phyloP scores from a whole-genome alignment of 2,888 invertebrate species.

The Piscicola geometra region DNA sequence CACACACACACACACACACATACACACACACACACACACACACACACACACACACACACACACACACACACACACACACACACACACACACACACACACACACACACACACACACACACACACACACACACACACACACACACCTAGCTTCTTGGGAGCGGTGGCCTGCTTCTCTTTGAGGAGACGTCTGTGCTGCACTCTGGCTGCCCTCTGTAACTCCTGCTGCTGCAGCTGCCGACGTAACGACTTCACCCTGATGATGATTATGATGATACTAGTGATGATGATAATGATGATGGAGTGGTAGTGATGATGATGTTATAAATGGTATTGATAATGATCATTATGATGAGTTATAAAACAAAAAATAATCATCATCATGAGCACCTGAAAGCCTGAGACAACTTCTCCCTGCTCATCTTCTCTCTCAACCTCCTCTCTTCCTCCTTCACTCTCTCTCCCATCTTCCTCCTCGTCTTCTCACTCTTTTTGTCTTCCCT shows the following conservation, averaged over 20 bases:
- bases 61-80: too few species aligned
- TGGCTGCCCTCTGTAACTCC: conserved; percentile 11
- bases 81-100: too few species aligned
- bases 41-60: too few species aligned
- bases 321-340: background rate
- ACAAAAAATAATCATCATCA: too few species aligned
- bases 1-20: too few species aligned
- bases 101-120: too few species aligned
- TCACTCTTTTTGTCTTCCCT: conserved; percentile 10
- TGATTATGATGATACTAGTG: background rate
- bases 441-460: too few species aligned
- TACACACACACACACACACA: too few species aligned
- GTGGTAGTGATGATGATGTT: conserved; percentile 15
- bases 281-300: conserved; percentile 14
- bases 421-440: too few species aligned
- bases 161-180: background rate
- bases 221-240: conserved; percentile 1
- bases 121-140: too few species aligned
- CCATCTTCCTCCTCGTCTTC: too few species aligned
- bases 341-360: too few species aligned
- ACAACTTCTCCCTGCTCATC: background rate
- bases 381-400: background rate
- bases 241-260: conserved; percentile 23
- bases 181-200: background rate
- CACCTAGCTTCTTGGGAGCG: conserved; percentile 20